phyloP scores from a whole-genome alignment of 2,113 vertebrate species.

The Callipepla californica region DNA sequence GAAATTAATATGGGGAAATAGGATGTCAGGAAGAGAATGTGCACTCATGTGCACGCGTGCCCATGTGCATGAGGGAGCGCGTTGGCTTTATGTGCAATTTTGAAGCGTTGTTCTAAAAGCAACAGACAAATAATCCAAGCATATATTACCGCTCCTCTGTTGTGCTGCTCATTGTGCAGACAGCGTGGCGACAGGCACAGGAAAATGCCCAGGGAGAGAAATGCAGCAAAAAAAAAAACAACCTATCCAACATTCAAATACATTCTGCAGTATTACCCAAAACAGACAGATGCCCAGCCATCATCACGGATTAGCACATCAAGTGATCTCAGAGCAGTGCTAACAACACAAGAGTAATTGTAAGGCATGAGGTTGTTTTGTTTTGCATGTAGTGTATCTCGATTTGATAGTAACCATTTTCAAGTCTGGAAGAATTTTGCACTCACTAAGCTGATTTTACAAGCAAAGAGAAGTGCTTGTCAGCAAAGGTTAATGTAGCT shows the following conservation, averaged over 20 bases:
- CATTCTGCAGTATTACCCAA: neutral
- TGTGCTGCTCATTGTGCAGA: slow-evolving; percentile 19
- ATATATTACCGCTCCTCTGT: slow-evolving; percentile 47
- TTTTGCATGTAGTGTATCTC: neutral
- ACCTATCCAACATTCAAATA: neutral
- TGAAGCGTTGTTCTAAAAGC: slow-evolving; percentile 8
- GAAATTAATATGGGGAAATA: slow-evolving; percentile 8
- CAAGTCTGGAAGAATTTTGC: slow-evolving; percentile 62
- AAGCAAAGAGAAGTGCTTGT: slow-evolving; percentile 69
- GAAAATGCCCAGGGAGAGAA: slow-evolving; percentile 46
- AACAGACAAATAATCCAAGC: slow-evolving; percentile 56
- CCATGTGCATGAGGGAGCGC: rapidly evolving
- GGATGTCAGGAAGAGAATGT: neutral
- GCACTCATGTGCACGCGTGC: rapidly evolving
- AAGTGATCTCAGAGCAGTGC: neutral
- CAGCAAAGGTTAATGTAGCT: slow-evolving; percentile 72
- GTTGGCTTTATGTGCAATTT: neutral
- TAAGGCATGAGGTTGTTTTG: slow-evolving; percentile 20
- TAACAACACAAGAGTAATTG: neutral
- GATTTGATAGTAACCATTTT: slow-evolving; percentile 46
- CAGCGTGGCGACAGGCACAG: neutral
- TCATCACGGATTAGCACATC: neutral
- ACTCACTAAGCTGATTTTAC: slow-evolving; percentile 69
- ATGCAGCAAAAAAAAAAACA: neutral
- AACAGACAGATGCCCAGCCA: slow-evolving; percentile 46